phyloP scores from a whole-genome alignment of 2,888 invertebrate genomes.

The Trisateles emortualis region DNA sequence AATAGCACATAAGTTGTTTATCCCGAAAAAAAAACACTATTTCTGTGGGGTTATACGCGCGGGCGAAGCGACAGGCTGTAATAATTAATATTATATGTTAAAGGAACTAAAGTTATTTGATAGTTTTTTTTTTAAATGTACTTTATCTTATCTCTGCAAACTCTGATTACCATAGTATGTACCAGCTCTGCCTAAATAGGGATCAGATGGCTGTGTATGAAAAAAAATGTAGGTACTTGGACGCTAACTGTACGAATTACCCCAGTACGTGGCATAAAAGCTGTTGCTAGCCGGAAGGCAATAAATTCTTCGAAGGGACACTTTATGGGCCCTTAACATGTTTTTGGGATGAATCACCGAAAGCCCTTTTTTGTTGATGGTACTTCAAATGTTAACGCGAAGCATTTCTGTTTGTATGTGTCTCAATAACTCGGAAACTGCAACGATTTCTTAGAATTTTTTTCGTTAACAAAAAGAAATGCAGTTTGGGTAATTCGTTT shows the following conservation, averaged over 20 bases:
- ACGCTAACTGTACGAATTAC: conserved; percentile 8
- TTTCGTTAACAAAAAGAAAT: conserved; percentile 5
- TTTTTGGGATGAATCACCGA: conserved; percentile 28
- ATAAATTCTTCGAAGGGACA: conserved; percentile 25
- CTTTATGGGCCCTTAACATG: conserved; percentile 21
- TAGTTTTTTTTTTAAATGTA: too few relatives aligned
- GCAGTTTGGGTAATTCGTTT: not conserved
- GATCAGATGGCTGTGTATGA: too few relatives aligned
- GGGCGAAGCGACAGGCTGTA: too few relatives aligned
- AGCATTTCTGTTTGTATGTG: conserved; percentile 9
- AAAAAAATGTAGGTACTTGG: not conserved
- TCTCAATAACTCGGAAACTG: conserved; percentile 6
- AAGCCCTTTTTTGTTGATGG: conserved; percentile 18
- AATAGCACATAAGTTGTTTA: too few relatives aligned
- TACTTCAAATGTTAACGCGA: not conserved
- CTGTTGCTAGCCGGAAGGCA: conserved; percentile 38
- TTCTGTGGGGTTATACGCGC: too few relatives aligned
- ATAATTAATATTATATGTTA: too few relatives aligned
- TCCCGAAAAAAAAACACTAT: too few relatives aligned
- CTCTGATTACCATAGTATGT: too few relatives aligned
- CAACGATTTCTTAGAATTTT: conserved; percentile 17
- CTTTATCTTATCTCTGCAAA: too few relatives aligned
- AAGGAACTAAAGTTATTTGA: too few relatives aligned
- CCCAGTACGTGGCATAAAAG: conserved; percentile 24
- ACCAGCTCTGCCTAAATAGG: too few relatives aligned